Evolutionary conservation across 2,113 vertebrate species (phyloP), one percentile per base, ranked within the genome.

Genomic region (Megatriorchis doriae): DNA sequence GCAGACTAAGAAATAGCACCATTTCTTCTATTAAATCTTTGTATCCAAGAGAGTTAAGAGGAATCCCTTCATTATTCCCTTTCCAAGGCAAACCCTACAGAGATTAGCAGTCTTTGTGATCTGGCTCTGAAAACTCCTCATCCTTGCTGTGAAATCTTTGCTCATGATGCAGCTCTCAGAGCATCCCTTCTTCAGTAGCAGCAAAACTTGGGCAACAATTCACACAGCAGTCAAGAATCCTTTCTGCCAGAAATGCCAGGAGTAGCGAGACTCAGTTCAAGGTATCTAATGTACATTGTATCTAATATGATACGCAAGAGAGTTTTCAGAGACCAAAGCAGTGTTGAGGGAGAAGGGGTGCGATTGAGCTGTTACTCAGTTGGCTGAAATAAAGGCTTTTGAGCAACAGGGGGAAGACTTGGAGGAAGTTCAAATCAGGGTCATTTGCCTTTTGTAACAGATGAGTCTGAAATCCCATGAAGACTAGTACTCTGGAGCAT

Each of bases 351-450:
- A 80, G 82, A 88, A 88, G 42, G 62, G 48, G 56, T 94, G 74
- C 65, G 56, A 71, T 3, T 43, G 75, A 81, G 59, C 43, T 45
- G 40, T 23, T 86, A 65, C 59, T 94, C 72, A 84, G 29, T 81
- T 92, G 82, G 82, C 63, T 70, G n/a, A 48, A 93, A 59, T 48
- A 78, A 96, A 86, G 55, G 23, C 55, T 93, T 94, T 94, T 8
- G 0, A 93, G 78, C 58, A 93, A 90, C n/a, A 62, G 59, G 92
- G 87, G 81, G 78, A 93, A 85, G 81, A 79, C 45, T 78, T 89
- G 81, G 68, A 91, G 81, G 61, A 94, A 96, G 83, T 94, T 97
- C 78, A 96, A n/a, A 68, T 72, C 47, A 65, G 70, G 95, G 87
- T 96, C 84, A 88, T 56, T 95, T 80, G 90, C 66, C 29, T 95